phyloP scores from a whole-genome alignment of 2,888 invertebrate genomes.

The Halictus ligatus region DNA sequence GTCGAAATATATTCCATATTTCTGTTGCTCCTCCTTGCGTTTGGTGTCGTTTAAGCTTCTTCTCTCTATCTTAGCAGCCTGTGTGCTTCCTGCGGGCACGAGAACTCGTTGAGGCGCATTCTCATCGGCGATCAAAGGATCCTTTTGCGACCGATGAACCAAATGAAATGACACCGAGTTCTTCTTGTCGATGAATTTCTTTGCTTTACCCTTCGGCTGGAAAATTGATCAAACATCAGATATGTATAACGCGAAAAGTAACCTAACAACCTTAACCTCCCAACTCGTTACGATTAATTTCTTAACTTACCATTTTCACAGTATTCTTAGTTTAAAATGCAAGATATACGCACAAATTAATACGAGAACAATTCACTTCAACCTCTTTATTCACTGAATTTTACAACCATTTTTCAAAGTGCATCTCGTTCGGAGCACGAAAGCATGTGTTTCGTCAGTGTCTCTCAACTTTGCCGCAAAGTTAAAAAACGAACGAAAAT shows the following conservation, averaged over 20 bases:
- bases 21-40: slow-evolving; percentile 89
- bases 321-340: not conserved
- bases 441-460: slow-evolving; percentile 45
- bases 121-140: slow-evolving; percentile 95
- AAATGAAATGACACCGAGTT: slow-evolving; percentile 96
- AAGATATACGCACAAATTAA: not conserved
- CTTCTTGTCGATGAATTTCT: slow-evolving; percentile 96
- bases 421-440: not conserved
- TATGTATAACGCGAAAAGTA: slow-evolving; percentile 3
- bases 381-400: slow-evolving; percentile 10
- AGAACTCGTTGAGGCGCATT: slow-evolving; percentile 95
- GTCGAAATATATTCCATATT: slow-evolving; percentile 96
- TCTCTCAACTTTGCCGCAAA: slow-evolving; percentile 35
- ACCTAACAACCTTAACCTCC: slow-evolving; percentile 1
- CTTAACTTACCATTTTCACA: slow-evolving; percentile 58
- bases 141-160: slow-evolving; percentile 96
- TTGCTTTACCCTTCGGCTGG: slow-evolving; percentile 88
- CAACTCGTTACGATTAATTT: not conserved
- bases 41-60: slow-evolving; percentile 79
- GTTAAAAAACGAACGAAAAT: not conserved
- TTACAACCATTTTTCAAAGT: not conserved
- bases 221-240: slow-evolving; percentile 43
- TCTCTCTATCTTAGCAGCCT: slow-evolving; percentile 69
- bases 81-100: slow-evolving; percentile 85
- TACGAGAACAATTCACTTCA: not conserved